Evolutionary conservation across 2,888 invertebrate species (phyloP).

Genomic region (Notodonta ziczac): DNA sequence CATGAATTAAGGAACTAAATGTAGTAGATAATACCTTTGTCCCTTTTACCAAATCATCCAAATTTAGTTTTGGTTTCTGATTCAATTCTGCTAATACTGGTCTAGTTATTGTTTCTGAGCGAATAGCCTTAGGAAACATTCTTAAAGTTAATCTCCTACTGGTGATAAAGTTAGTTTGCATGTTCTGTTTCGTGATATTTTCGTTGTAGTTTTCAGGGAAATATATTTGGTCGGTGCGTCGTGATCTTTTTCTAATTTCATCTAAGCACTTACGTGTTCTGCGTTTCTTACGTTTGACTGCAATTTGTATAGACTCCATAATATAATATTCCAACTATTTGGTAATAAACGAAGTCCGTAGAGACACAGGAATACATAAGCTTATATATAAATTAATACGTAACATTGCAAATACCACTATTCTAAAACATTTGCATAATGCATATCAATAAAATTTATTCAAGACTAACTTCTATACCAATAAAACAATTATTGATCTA

Average conservation of each 20-base stretch:
- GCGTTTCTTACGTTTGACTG: conserved; percentile 61
- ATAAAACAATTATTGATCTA: too few relatives aligned
- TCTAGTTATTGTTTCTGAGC: conserved; percentile 71
- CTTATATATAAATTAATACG: too few relatives aligned
- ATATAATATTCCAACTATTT: not conserved
- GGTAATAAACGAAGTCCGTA: too few relatives aligned
- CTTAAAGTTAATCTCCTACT: conserved; percentile 62
- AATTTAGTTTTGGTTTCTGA: conserved; percentile 32
- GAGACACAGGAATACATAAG: too few relatives aligned
- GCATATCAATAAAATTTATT: too few relatives aligned
- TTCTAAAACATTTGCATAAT: too few relatives aligned
- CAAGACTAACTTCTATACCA: too few relatives aligned
- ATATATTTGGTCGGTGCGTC: conserved; percentile 24
- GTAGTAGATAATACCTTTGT: conserved; percentile 12
- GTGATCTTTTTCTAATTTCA: conserved; percentile 65
- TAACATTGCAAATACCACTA: too few relatives aligned
- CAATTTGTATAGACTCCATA: conserved; percentile 50
- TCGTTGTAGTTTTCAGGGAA: conserved; percentile 23
- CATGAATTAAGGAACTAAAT: conserved; percentile 8
- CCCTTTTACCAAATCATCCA: conserved; percentile 28
- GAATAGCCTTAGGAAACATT: conserved; percentile 64
- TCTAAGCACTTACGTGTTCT: conserved; percentile 69
- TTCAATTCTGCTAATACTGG: conserved; percentile 47
- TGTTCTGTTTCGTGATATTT: conserved; percentile 21
- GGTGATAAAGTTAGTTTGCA: conserved; percentile 51